phyloP scores from a whole-genome alignment of 2,888 invertebrate species.

The Hydraecia micacea region DNA sequence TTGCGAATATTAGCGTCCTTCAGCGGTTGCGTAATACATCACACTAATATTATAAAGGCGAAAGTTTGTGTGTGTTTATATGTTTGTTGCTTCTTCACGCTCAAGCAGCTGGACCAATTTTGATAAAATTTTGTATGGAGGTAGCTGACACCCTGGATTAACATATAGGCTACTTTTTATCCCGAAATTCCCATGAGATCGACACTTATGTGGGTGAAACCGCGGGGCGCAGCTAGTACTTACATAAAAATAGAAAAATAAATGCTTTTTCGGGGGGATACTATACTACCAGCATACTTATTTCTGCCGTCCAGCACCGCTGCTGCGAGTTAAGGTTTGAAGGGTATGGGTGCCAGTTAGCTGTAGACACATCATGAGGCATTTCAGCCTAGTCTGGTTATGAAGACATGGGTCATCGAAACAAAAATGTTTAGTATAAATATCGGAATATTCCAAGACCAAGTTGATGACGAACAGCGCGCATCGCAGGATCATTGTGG shows the following conservation, averaged over 20 bases:
- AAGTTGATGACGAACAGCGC: too few species aligned
- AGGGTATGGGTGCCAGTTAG: neutral
- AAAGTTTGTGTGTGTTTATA: too few species aligned
- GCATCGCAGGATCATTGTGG: too few species aligned
- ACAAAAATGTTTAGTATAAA: neutral
- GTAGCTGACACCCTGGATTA: too few species aligned
- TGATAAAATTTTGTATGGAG: too few species aligned
- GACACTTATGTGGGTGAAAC: too few species aligned
- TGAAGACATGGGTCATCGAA: neutral
- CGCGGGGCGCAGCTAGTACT: too few species aligned
- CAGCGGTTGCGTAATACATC: neutral
- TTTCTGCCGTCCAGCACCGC: neutral
- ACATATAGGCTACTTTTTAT: too few species aligned
- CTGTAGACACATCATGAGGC: neutral
- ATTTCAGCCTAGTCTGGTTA: neutral
- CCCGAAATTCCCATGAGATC: too few species aligned
- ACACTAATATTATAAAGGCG: too few species aligned
- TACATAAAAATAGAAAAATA: neutral
- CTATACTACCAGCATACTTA: neutral
- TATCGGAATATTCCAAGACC: neutral
- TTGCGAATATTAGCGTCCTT: neutral
- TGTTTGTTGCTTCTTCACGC: too few species aligned
- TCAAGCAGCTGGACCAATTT: too few species aligned
- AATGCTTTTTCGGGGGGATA: neutral
- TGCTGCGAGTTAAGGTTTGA: neutral